Evolutionary conservation across 37 sponge, comb jelly and placozoan genomes (phyloP).

Genomic region (Geodia barretti): DNA sequence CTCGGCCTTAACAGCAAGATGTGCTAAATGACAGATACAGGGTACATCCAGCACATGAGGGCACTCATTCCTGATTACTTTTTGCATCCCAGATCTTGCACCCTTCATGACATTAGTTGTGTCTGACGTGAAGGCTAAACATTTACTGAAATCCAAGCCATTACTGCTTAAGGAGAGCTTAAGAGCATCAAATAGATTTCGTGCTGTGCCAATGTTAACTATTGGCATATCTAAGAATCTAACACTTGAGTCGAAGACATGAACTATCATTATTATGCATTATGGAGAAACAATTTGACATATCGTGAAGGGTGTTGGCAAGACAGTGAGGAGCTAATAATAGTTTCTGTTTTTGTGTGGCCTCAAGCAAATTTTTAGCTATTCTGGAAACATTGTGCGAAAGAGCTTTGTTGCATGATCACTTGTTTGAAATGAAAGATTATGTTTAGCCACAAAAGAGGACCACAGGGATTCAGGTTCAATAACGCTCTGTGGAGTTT

Average conservation of each 20-base stretch:
- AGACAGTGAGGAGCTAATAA: constrained; percentile 35
- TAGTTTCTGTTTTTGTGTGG: constrained; percentile 38
- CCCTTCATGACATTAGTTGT: constrained; percentile 44
- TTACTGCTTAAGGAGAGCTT: constrained; percentile 30
- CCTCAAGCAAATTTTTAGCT: constrained; percentile 46
- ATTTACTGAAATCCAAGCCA: constrained; percentile 30
- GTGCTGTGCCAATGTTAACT: constrained; percentile 50
- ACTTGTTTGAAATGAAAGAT: constrained; percentile 37
- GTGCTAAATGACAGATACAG: constrained; percentile 42
- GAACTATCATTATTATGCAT: background rate
- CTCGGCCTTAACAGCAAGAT: constrained; percentile 42
- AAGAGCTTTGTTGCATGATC: constrained; percentile 55
- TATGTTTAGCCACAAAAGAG: constrained; percentile 43
- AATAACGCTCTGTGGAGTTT: background rate
- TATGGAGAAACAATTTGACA: constrained; percentile 7
- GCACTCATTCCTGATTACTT: constrained; percentile 20
- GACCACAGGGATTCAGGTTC: constrained; percentile 49
- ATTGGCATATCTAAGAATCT: constrained; percentile 50
- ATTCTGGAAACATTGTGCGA: constrained; percentile 27
- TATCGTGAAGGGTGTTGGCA: background rate
- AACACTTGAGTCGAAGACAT: background rate
- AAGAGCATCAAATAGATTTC: constrained; percentile 49
- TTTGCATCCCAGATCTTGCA: constrained; percentile 42
- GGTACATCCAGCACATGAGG: constrained; percentile 22
- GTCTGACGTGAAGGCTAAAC: constrained; percentile 36